Conservation (phyloP, 2,113 vertebrate genomes). For the Suncus etruscus region DNA sequence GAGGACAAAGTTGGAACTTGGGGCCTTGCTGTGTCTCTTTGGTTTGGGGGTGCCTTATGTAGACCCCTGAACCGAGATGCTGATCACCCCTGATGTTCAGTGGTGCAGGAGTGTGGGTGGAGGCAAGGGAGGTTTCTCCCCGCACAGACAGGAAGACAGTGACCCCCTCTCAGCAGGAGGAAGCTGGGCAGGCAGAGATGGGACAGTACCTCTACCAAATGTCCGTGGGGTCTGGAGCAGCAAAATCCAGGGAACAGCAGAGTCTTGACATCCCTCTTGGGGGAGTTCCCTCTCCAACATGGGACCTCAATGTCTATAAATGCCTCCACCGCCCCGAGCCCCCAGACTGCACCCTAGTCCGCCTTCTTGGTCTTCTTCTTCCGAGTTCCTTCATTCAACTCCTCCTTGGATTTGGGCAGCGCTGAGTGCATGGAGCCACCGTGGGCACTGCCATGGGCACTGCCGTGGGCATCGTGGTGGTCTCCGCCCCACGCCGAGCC, state of each 20-base stretch:
- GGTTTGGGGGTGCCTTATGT: no score
- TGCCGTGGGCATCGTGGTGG: slow-evolving; percentile 85
- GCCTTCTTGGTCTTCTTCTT: slow-evolving; percentile 98
- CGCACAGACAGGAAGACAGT: background rate
- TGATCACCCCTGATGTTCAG: background rate
- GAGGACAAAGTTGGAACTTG: no score
- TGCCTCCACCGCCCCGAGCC: background rate
- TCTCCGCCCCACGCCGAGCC: slow-evolving; percentile 86
- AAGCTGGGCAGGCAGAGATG: background rate
- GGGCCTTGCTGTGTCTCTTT: background rate
- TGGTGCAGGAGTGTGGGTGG: no score
- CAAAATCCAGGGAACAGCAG: no score
- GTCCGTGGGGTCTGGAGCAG: no score
- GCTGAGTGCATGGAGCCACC: slow-evolving; percentile 77
- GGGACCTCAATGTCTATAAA: background rate
- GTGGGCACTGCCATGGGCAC: slow-evolving; percentile 85
- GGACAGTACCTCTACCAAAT: background rate
- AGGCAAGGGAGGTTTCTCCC: no score
- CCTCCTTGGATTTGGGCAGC: slow-evolving; percentile 94
- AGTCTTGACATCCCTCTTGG: no score
- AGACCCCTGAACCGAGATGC: no score
- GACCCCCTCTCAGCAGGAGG: background rate
- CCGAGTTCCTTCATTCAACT: slow-evolving; percentile 94
- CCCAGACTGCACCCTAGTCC: slow-evolving; percentile 79
- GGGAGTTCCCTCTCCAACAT: background rate